These are phyloP conservation scores for Montipora sp. DNA, from an alignment of 64 coral and sea anemone species.

Conservation along the genomic window DNA sequence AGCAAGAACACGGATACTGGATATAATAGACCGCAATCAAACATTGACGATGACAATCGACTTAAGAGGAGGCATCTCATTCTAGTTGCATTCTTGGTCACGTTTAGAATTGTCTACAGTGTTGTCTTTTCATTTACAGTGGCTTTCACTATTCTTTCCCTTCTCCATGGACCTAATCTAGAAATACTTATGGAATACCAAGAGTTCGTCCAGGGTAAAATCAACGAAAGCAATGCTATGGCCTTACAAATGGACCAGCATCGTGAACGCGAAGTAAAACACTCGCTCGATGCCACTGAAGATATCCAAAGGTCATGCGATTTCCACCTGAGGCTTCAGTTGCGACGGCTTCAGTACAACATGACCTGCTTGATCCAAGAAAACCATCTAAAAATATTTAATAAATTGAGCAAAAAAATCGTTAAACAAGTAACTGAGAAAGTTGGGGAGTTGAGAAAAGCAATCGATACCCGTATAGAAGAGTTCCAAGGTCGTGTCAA, in stretches of 20 bases:
- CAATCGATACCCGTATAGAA: slow-evolving; percentile 32
- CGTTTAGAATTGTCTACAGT: slow-evolving; percentile 60
- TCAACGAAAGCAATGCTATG: slow-evolving; percentile 59
- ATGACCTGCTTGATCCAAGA: slow-evolving; percentile 73
- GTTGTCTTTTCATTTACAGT: slow-evolving; percentile 69
- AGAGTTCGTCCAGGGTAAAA: slow-evolving; percentile 55
- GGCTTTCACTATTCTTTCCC: slow-evolving; percentile 54
- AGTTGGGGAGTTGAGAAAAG: slow-evolving; percentile 46
- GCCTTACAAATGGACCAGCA: slow-evolving; percentile 83
- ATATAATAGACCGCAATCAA: not conserved
- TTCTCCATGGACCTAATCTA: slow-evolving; percentile 74
- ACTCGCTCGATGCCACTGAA: slow-evolving; percentile 51
- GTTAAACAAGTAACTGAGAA: slow-evolving; percentile 55
- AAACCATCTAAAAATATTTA: slow-evolving; percentile 79
- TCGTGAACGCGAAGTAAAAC: slow-evolving; percentile 72
- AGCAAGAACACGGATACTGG: not conserved
- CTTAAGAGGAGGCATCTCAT: slow-evolving; percentile 76
- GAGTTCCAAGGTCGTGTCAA: slow-evolving; percentile 35
- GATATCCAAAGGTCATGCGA: slow-evolving; percentile 84
- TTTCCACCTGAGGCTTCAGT: slow-evolving; percentile 53
- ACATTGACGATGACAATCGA: slow-evolving; percentile 40
- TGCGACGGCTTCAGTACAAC: slow-evolving; percentile 59
- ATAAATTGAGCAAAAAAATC: slow-evolving; percentile 73
- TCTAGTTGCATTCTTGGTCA: slow-evolving; percentile 64
- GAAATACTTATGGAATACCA: slow-evolving; percentile 63